These are phyloP conservation scores for Hypocryptadius cinnamomeus DNA, from an alignment of 2,113 vertebrate genomes.

Conservation along the genomic window DNA sequence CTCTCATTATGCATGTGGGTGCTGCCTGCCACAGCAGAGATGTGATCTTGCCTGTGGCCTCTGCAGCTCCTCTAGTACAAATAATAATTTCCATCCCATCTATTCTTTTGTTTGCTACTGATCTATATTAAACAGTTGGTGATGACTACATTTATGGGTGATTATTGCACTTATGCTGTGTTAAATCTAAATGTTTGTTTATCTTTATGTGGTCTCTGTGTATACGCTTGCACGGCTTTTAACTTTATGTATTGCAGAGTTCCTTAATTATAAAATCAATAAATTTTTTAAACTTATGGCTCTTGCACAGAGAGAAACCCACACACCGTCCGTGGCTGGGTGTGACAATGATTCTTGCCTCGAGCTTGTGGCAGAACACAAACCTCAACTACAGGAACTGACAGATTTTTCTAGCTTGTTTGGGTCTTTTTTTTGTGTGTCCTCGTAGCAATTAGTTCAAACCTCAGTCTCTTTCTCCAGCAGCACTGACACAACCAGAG, in stretches of 20 bases:
- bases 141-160: constrained; percentile 55
- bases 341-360: background rate
- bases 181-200: constrained; percentile 60
- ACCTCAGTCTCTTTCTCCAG: background rate
- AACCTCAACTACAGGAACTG: background rate
- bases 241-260: constrained; percentile 29
- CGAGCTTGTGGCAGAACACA: background rate
- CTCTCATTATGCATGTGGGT: constrained; percentile 6
- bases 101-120: constrained; percentile 55
- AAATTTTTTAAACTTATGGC: constrained; percentile 5
- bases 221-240: constrained; percentile 17
- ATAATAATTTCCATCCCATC: constrained; percentile 59
- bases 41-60: constrained; percentile 34
- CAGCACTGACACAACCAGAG: too few relatives aligned
- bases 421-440: background rate
- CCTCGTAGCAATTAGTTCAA: background rate
- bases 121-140: constrained; percentile 56
- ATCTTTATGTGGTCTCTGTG: constrained; percentile 38
- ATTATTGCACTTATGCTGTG: constrained; percentile 48
- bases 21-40: background rate
- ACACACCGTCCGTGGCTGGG: background rate
- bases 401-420: background rate
- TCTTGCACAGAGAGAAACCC: background rate
- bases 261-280: constrained; percentile 57
- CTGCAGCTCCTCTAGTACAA: constrained; percentile 31